A percentile compares a stretch with the other conserved stretches of the same genome.
Conservation (phyloP, 2,888 invertebrate genomes). For the Nomada flava region DNA sequence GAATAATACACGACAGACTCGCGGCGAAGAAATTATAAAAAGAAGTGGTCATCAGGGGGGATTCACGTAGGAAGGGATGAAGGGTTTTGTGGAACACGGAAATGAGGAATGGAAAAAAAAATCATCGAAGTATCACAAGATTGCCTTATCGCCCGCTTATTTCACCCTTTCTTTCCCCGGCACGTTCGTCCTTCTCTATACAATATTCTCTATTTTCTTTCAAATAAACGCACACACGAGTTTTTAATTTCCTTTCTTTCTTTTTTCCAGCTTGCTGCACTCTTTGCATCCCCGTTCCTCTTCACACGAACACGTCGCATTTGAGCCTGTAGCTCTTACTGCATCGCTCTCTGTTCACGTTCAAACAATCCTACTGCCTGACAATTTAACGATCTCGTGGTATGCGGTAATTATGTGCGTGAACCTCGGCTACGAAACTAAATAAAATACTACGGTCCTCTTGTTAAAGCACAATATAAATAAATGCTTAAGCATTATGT, state of each 20-base stretch:
- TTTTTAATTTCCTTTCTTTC: not conserved
- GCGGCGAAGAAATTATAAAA: slow-evolving; percentile 73
- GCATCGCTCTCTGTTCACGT: slow-evolving; percentile 15
- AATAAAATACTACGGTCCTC: slow-evolving; percentile 82
- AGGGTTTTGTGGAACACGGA: slow-evolving; percentile 49
- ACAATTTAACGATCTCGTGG: slow-evolving; percentile 57
- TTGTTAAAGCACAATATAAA: slow-evolving; percentile 82
- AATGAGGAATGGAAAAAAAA: slow-evolving; percentile 58
- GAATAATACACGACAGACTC: slow-evolving; percentile 82
- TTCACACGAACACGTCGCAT: slow-evolving; percentile 12
- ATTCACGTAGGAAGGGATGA: slow-evolving; percentile 39
- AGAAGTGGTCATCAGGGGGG: slow-evolving; percentile 39
- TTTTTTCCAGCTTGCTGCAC: slow-evolving; percentile 12
- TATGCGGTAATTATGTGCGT: slow-evolving; percentile 63
- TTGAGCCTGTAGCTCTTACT: not conserved
- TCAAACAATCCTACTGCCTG: slow-evolving; percentile 42
- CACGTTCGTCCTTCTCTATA: slow-evolving; percentile 39
- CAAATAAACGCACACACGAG: slow-evolving; percentile 23
- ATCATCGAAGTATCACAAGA: slow-evolving; percentile 81
- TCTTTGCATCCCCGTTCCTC: not conserved
- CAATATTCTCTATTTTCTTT: slow-evolving; percentile 25
- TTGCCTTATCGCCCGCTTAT: slow-evolving; percentile 74
- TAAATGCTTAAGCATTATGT: slow-evolving; percentile 83
- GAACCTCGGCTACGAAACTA: slow-evolving; percentile 73
- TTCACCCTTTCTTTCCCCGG: slow-evolving; percentile 34